Conservation (phyloP, 2,113 vertebrate species). For the Aramus guarauna region DNA sequence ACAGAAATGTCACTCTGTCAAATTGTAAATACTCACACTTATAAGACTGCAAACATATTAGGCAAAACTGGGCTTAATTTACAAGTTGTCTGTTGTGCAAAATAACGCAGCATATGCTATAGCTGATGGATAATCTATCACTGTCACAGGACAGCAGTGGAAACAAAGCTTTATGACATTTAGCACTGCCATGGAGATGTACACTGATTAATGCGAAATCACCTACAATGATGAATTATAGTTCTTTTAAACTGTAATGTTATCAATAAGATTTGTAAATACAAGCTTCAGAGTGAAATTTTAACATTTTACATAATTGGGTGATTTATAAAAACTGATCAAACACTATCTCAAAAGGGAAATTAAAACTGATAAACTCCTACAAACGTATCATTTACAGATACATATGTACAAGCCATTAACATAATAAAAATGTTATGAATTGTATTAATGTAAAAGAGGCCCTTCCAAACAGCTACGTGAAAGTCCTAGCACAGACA, state of each 20-base stretch:
- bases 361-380: conserved; percentile 8
- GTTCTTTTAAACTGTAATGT: neutral
- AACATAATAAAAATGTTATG: conserved; percentile 56
- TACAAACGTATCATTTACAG: conserved; percentile 3
- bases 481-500: conserved; percentile 49
- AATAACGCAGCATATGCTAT: conserved; percentile 60
- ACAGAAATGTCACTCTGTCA: conserved; percentile 52
- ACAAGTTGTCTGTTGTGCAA: conserved; percentile 47
- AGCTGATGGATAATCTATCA: conserved; percentile 61
- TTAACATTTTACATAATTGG: neutral
- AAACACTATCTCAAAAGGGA: neutral
- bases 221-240: neutral
- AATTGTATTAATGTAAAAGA: conserved; percentile 37
- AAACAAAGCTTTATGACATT: conserved; percentile 60
- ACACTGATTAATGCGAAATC: conserved; percentile 7
- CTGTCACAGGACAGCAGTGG: conserved; percentile 56
- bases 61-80: conserved; percentile 48
- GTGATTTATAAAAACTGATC: neutral
- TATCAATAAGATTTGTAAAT: neutral
- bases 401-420: conserved; percentile 38
- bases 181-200: conserved; percentile 29
- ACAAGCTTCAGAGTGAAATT: neutral
- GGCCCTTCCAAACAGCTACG: conserved; percentile 40
- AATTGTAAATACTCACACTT: conserved; percentile 24
- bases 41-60: conserved; percentile 51